Percentiles rank a stretch among this genome's conserved stretches.
Conservation (phyloP, 1,140 invertebrate genomes). For the Hypothenemus hampei region DNA sequence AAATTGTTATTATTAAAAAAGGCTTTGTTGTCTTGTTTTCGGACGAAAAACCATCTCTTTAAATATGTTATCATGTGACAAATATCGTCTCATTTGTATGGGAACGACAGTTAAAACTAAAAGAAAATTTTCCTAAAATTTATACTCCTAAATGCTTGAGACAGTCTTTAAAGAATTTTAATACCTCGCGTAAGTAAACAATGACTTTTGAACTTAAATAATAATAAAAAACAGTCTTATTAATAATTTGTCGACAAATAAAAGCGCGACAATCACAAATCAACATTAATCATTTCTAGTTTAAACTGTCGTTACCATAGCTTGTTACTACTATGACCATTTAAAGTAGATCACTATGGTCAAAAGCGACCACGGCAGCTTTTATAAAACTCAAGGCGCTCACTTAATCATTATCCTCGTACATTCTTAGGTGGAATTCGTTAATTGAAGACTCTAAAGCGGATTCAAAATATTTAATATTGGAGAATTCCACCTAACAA, state of each 20-base stretch:
- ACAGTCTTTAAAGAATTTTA: conserved; percentile 8
- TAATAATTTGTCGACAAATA: conserved; percentile 5
- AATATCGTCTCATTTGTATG: too few relatives aligned
- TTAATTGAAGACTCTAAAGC: too few relatives aligned
- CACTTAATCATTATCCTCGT: too few relatives aligned
- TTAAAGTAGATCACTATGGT: conserved; percentile 25
- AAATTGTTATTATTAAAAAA: too few relatives aligned
- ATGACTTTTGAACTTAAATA: conserved; percentile 1
- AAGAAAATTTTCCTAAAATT: not conserved
- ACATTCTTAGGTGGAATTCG: not conserved
- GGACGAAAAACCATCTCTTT: too few relatives aligned
- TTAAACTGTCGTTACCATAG: conserved; percentile 4
- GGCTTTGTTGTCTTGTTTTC: too few relatives aligned
- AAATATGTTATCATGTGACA: too few relatives aligned
- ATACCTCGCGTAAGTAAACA: not conserved
- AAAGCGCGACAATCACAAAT: not conserved
- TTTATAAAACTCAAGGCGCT: conserved; percentile 9
- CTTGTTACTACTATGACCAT: conserved; percentile 12
- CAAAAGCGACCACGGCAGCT: conserved; percentile 19
- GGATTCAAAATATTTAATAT: too few relatives aligned
- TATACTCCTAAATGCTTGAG: conserved; percentile 1
- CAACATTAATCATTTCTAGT: not conserved
- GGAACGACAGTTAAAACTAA: too few relatives aligned
- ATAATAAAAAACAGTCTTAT: conserved; percentile 14
- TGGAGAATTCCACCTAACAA: too few relatives aligned